phyloP scores from a whole-genome alignment of 1,140 invertebrate genomes.

The Steinernema feltiae region DNA sequence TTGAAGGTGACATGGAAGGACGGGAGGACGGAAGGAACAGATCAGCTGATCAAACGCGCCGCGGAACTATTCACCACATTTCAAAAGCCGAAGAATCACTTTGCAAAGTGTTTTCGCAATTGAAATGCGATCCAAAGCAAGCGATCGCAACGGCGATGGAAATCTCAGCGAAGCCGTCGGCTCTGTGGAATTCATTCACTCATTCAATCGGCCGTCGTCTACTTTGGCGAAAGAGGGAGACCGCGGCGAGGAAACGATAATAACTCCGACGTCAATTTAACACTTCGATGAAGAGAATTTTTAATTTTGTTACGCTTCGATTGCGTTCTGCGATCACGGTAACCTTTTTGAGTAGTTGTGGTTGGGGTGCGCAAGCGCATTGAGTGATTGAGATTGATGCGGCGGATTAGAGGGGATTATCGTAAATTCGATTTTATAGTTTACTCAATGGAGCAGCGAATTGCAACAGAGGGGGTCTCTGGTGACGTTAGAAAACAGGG shows the following conservation, averaged over 20 bases:
- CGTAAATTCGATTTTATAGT: constrained; percentile 12
- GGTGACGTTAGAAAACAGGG: background rate
- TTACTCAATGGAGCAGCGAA: background rate
- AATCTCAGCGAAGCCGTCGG: no score
- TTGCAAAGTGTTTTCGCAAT: no score
- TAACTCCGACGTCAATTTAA: background rate
- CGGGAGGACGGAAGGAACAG: background rate
- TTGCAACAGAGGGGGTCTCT: background rate
- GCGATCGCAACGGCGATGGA: no score
- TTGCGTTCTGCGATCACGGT: background rate
- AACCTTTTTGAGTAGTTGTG: background rate
- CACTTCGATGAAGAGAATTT: constrained; percentile 1
- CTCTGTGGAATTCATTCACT: no score
- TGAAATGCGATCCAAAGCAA: no score
- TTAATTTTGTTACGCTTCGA: background rate
- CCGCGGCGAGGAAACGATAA: background rate
- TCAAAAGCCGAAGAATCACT: no score
- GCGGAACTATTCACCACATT: no score
- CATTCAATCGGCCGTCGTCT: background rate
- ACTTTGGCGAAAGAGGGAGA: constrained; percentile 1
- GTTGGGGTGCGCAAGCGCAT: background rate
- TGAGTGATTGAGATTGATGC: background rate
- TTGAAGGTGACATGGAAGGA: no score
- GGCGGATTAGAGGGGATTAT: background rate
- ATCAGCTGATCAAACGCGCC: background rate